phyloP scores from a whole-genome alignment of 2,888 invertebrate genomes.

The Hirtodrosophila trivittata region DNA sequence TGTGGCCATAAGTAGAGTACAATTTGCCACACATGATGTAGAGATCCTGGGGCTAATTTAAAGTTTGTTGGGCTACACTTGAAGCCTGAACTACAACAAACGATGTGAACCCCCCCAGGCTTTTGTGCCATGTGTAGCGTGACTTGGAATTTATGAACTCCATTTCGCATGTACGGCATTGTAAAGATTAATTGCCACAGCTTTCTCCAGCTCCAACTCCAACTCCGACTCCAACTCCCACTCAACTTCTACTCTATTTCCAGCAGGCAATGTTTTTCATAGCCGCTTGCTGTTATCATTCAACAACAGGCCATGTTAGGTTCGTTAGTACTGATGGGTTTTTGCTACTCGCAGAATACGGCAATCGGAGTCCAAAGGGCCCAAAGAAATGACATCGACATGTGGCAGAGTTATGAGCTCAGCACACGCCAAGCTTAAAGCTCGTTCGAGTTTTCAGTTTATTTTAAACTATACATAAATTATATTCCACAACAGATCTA shows the following conservation, averaged over 20 bases:
- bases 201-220: conserved; percentile 18
- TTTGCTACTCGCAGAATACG: conserved; percentile 28
- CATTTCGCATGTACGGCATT: conserved; percentile 73
- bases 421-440: conserved; percentile 35
- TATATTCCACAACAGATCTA: no score
- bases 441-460: conserved; percentile 2
- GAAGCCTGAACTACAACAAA: conserved; percentile 10
- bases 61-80: conserved; percentile 41
- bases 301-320: conserved; percentile 66
- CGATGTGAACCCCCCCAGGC: conserved; percentile 5
- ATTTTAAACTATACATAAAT: no score
- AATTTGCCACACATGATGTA: conserved; percentile 20
- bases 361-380: not conserved
- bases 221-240: not conserved
- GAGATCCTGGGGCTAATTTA: conserved; percentile 46
- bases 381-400: conserved; percentile 65
- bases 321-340: conserved; percentile 48
- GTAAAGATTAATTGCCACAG: conserved; percentile 75
- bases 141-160: conserved; percentile 76
- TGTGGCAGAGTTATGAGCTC: conserved; percentile 47
- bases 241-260: conserved; percentile 11
- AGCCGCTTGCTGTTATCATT: conserved; percentile 68
- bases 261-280: conserved; percentile 32
- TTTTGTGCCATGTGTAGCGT: conserved; percentile 55
- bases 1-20: conserved; percentile 25